Evolutionary conservation across 2,797 vertebrate genomes (phyloP), one percentile per base, ranked within the genome.

Genomic region (Sebastiscus albofasciatus): DNA sequence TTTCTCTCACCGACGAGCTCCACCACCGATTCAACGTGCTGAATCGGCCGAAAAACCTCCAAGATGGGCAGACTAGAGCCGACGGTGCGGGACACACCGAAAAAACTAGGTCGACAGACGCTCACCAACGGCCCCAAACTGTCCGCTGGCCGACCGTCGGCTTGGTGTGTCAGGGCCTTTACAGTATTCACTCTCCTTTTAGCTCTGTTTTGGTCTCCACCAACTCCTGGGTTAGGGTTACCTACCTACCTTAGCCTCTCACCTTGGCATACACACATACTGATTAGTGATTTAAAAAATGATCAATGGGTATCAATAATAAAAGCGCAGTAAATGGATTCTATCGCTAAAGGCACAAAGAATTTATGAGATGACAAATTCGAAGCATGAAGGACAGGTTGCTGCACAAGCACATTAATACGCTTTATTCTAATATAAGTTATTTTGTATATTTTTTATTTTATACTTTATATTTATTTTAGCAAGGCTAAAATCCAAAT

Each of bases 141-240:
- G 39, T 0, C 39, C 39, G 39, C 16, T 42, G 39, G 39, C 14
- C 39, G 39, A 42, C 39, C 39, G 39, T 42, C 13, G 14, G 14
- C 39, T 42, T 42, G 39, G 39, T 42, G 39, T 42, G 39, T 42
- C 39, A 42, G 39, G 39, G 39, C 8, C 18, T 18, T 18, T 49
- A 18, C 18, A 49, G 46, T 20, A 49, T 49, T 49, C 46, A 49
- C 49, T 56, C 54, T 20, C 4, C 26, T 11, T 69, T 72, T 14
- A 42, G 18, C 70, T 73, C 31, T 65, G 65, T 55, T 54, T 74
- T 66, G 13, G 69, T 39, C 29, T 69, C 73, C 56, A 64, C 11
- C 39, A 39, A 4, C 13, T 29, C 31, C 20, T n/a, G 33, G 18
- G 6, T 34, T 4, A 12, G 8, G 39, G 39, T 42, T 42, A 42